Evolutionary conservation across 2,888 invertebrate genomes (phyloP).

Genomic region (Polietes domitor): DNA sequence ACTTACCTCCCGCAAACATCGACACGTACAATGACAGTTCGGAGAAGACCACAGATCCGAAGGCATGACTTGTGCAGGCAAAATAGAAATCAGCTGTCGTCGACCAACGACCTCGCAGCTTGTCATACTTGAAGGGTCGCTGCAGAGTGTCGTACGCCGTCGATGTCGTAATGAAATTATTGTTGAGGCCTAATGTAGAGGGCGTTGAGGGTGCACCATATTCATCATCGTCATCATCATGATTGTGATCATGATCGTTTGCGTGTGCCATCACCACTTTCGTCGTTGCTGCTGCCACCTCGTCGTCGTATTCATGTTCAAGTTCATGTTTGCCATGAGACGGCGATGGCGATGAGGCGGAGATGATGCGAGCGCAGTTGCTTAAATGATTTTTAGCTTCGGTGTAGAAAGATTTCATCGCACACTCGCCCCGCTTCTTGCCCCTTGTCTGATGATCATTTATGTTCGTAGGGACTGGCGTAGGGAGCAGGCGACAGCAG

Average conservation of each 20-base stretch:
- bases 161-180: conserved; percentile 63
- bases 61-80: conserved; percentile 91
- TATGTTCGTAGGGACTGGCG: conserved; percentile 6
- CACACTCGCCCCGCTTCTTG: background rate
- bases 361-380: conserved; percentile 68
- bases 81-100: conserved; percentile 89
- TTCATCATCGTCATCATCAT: background rate
- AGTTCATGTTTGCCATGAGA: conserved; percentile 56
- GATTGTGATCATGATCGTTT: background rate
- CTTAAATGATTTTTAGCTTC: conserved; percentile 76
- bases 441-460: conserved; percentile 39
- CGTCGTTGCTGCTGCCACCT: background rate
- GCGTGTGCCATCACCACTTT: conserved; percentile 13
- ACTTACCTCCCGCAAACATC: conserved; percentile 77
- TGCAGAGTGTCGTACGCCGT: conserved; percentile 77
- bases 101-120: conserved; percentile 86
- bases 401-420: conserved; percentile 76
- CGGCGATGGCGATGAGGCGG: conserved; percentile 58
- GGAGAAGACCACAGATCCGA: conserved; percentile 91
- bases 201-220: conserved; percentile 12
- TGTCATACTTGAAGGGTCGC: conserved; percentile 78
- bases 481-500: background rate
- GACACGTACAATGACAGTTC: conserved; percentile 83
- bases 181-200: conserved; percentile 53
- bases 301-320: conserved; percentile 45